Evolutionary conservation across 1,140 invertebrate genomes (phyloP).

Genomic region (Caerostris extrusa): DNA sequence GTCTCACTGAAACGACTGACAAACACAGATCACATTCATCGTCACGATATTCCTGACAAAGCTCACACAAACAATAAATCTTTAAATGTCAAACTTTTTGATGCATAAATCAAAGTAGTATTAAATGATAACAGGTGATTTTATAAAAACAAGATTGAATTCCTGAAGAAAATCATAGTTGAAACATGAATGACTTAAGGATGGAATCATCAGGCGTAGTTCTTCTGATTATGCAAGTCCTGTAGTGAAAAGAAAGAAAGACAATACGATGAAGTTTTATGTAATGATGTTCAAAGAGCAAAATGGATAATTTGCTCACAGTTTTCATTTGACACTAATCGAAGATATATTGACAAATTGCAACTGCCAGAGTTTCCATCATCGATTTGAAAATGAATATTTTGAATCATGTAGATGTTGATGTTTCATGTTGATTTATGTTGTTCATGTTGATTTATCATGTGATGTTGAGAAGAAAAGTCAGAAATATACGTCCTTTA

Average conservation of each 20-base stretch:
- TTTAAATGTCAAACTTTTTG: too few relatives aligned
- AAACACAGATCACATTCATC: too few relatives aligned
- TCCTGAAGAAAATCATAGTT: not conserved
- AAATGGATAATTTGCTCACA: too few relatives aligned
- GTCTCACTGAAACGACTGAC: too few relatives aligned
- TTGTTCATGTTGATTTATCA: not conserved
- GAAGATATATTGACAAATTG: constrained; percentile 58
- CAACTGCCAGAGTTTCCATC: constrained; percentile 25
- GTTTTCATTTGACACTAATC: not conserved
- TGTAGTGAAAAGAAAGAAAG: not conserved
- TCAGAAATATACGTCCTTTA: too few relatives aligned
- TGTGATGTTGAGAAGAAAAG: not conserved
- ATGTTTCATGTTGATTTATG: too few relatives aligned
- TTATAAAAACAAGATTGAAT: not conserved
- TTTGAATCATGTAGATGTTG: too few relatives aligned
- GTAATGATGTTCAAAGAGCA: not conserved
- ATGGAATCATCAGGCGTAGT: not conserved
- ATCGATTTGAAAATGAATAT: constrained; percentile 25
- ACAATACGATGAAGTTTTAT: not conserved
- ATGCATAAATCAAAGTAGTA: constrained; percentile 11
- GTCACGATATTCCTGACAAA: too few relatives aligned
- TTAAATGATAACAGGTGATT: not conserved
- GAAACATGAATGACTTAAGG: not conserved
- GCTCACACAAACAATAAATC: too few relatives aligned
- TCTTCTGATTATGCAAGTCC: not conserved